Conservation (phyloP, 1,140 invertebrate species). For the Solenopsis fugax region DNA sequence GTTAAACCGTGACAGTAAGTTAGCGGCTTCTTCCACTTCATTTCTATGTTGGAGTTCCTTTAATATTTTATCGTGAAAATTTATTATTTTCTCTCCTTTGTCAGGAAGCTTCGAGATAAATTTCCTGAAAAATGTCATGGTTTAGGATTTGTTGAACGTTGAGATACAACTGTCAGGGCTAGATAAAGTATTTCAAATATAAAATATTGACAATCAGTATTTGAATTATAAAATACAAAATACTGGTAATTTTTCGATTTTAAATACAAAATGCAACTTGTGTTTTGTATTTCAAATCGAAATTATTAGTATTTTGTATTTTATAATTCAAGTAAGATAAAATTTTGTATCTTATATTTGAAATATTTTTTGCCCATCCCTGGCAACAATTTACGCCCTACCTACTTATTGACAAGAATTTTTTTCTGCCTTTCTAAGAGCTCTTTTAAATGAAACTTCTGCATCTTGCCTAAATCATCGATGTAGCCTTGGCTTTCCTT, state of each 20-base stretch:
- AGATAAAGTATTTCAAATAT: too few relatives aligned
- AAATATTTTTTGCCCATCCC: too few relatives aligned
- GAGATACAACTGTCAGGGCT: not conserved
- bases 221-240: too few relatives aligned
- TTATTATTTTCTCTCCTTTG: constrained; percentile 89
- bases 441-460: constrained; percentile 85
- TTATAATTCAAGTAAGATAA: too few relatives aligned
- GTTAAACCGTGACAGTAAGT: constrained; percentile 88
- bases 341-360: too few relatives aligned
- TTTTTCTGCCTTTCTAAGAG: constrained; percentile 86
- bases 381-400: constrained; percentile 42
- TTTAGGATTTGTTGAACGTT: not conserved
- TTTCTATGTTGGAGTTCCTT: constrained; percentile 87
- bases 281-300: too few relatives aligned
- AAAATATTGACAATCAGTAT: too few relatives aligned
- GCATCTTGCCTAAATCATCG: constrained; percentile 84
- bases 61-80: constrained; percentile 87
- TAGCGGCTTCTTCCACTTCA: constrained; percentile 88
- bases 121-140: constrained; percentile 75
- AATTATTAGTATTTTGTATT: too few relatives aligned
- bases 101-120: constrained; percentile 88
- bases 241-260: too few relatives aligned
- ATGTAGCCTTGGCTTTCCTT: constrained; percentile 84
- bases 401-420: constrained; percentile 86
- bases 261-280: too few relatives aligned